Percentiles rank a stretch among this genome's conserved stretches.
Evolutionary conservation across 2,113 vertebrate species (phyloP).

Genomic region (Martes martes): DNA sequence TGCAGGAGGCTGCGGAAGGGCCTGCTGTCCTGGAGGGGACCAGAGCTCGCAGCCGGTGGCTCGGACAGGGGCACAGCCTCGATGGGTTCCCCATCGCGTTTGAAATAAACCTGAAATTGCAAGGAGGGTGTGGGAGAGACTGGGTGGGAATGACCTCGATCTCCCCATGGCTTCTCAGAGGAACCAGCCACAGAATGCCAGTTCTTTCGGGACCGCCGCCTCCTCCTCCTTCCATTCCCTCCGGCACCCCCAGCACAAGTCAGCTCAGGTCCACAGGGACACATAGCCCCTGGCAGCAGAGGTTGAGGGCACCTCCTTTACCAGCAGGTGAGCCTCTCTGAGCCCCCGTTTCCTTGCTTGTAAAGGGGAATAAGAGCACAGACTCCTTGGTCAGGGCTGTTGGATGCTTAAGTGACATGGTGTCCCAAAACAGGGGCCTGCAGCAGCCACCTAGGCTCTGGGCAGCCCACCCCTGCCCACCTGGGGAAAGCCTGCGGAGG

Average conservation of each 20-base stretch:
- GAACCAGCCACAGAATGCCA: background rate
- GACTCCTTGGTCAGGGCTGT: background rate
- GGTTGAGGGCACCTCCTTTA: background rate
- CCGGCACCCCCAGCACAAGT: background rate
- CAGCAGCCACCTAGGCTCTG: background rate
- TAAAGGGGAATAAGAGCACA: background rate
- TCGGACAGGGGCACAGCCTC: constrained; percentile 88
- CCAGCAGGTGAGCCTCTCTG: background rate
- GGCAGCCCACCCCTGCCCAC: background rate
- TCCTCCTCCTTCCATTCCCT: background rate
- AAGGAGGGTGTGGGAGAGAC: background rate
- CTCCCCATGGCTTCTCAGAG: background rate
- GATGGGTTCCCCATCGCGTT: constrained; percentile 91
- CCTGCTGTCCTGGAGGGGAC: constrained; percentile 70
- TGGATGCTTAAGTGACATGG: background rate
- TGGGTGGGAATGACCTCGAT: fast-evolving
- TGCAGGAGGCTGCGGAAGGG: constrained; percentile 84
- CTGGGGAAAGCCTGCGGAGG: fast-evolving
- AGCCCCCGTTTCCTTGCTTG: background rate
- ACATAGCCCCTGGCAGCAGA: fast-evolving
- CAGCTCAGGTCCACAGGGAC: fast-evolving
- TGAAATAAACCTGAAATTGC: constrained; percentile 91
- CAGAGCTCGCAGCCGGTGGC: constrained; percentile 69
- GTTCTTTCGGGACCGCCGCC: background rate
- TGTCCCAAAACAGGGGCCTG: fast-evolving